A percentile compares a stretch with the other conserved stretches of the same genome.
Evolutionary conservation across 2,797 vertebrate genomes (phyloP).

Genomic region (Molossus molossus): DNA sequence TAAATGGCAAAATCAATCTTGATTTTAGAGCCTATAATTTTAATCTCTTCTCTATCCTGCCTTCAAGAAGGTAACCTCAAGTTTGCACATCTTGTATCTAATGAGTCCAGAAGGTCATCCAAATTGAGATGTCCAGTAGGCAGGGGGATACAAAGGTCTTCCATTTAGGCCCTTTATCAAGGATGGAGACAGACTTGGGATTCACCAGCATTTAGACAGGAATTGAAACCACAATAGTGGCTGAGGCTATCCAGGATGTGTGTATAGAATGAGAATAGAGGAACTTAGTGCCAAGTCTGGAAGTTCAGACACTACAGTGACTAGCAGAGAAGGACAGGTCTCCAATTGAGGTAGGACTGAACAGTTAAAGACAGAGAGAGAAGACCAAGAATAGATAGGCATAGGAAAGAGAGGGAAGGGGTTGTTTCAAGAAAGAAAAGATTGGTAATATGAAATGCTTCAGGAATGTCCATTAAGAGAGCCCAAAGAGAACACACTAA

Average conservation of each 20-base stretch:
- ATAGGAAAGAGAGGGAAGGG: neutral
- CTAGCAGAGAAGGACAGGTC: neutral
- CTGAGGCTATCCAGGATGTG: neutral
- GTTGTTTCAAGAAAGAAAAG: neutral
- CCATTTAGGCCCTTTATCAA: neutral
- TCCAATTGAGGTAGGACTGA: neutral
- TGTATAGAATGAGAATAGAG: neutral
- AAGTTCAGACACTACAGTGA: neutral
- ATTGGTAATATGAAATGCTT: neutral
- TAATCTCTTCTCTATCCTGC: neutral
- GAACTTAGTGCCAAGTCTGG: neutral
- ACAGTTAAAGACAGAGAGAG: neutral
- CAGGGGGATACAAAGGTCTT: neutral
- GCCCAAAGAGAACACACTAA: neutral
- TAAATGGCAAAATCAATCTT: neutral
- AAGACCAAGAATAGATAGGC: neutral
- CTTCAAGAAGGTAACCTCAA: conserved; percentile 2
- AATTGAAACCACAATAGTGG: neutral
- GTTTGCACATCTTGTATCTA: neutral
- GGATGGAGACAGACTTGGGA: neutral
- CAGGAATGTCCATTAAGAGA: neutral
- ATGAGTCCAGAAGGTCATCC: neutral
- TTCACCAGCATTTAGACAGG: neutral
- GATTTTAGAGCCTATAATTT: neutral
- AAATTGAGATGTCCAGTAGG: neutral